Base-by-base conservation (phyloP, 2,113 vertebrate species). In the Craseonycteris thonglongyai region DNA sequence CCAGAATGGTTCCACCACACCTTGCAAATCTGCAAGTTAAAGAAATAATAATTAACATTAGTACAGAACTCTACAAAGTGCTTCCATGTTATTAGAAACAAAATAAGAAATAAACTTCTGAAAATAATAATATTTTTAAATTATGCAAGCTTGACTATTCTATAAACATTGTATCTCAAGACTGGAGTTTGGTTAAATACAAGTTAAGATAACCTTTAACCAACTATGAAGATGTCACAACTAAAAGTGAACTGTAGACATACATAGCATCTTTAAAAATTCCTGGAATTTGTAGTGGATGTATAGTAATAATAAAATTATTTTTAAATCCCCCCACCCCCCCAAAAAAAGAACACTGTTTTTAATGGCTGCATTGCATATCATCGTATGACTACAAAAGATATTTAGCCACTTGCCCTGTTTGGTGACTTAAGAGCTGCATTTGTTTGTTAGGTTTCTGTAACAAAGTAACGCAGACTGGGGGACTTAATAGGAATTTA, bases 41-140 rank as follows among this genome's bases (percentile, higher is more conserved):
- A 91, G 38, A 95, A 88, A 92, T 11, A 82, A 69, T 15, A 88
- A 79, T 38, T 38, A 80, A 51, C 26, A 61, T 68, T 40, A 58
- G 11, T n/a, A 75, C 9, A 33, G 30, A 85, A 91, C 40, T 71
- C 56, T 30, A 28, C 24, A 83, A 95, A 93, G 63, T 24, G 6
- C n/a, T 74, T 66, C 78, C 74, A 54, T 4, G 18, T 71, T 68
- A 89, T 1, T 72, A 38, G 82, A 94, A 90, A 61, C 15, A 90
- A 83, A 89, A 68, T 10, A 33, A 45, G 15, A 49, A 71, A 21
- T 45, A 88, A 69, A 88, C 26, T 38, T 80, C 19, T 78, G 56
- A 93, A 95, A 95, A 78, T 33, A 93, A 65, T 16, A 76, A 45
- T 65, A 84, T 35, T 19, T 84, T 90, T 47, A 81, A 72, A 76